Evolutionary conservation across 2,113 vertebrate species (phyloP), one percentile per base, ranked within the genome.

Genomic region (Neotragus pygmaeus): DNA sequence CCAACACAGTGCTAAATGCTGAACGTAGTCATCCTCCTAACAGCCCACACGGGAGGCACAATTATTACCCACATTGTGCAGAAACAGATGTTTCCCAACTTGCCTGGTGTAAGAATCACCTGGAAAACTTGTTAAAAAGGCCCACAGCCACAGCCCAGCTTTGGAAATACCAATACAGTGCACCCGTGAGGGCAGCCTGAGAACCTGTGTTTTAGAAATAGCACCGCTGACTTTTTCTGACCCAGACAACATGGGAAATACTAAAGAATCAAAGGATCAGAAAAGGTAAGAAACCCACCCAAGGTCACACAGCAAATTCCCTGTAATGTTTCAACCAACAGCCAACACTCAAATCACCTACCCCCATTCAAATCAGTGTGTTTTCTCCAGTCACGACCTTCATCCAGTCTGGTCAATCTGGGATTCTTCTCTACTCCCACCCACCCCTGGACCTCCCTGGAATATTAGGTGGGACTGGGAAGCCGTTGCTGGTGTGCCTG

Each of bases 331-430:
- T 23, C 36, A 60, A 14, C 45, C 27, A 10, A 19, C 43, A 75
- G 36, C 45, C 47, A 3, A 2, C 21, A 14, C 43, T 33, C 55
- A 62, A 0, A 30, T 60, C 11, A 6, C 64, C 43, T 51, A 21
- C 21, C 51, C 12, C 43, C 7, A 0, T 84, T 15, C 14, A 43
- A 27, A 58, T 19, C 23, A 33, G 21, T 27, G 0, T 4, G 11
- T 45, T 28, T 43, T 21, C 6, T 0, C 2, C 15, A 10, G 28
- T 45, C 21, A 9, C 0, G 6, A 19, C 62, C 17, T 62, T 36
- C 21, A 2, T 10, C 91, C 33, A 27, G 1, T 36, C 60, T 36
- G 5, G 36, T 30, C 19, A 30, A 17, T 57, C 53, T 13, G 14
- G 58, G 23, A 62, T 75, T 55, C 51, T 33, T 9, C 64, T 51